Evolutionary conservation across 2,113 vertebrate species (phyloP), one percentile per base, ranked within the genome.

Genomic region (Ornithorhynchus anatinus): DNA sequence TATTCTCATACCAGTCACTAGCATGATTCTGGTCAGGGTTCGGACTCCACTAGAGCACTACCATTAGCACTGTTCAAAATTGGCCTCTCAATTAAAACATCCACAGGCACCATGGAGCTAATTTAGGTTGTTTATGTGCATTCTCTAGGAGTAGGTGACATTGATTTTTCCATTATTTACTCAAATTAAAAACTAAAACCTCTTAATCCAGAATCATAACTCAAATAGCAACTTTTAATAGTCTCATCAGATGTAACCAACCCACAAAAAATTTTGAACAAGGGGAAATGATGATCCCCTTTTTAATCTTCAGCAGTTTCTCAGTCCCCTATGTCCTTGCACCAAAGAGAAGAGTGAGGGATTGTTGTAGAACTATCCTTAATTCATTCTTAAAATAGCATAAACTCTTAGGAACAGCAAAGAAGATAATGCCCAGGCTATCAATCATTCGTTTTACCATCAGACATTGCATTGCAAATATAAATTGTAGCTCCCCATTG

Each of bases 41-140:
- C 35, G 23, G 19, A 69, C 72, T 59, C 10, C 68, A 16, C 20
- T 20, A 27, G 6, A 19, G 17, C 3, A 1, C 4, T 66, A 20
- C 11, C 51, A 29, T 31, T 74, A 23, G 50, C 36, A 48, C 38
- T n/a, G n/a, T n/a, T 54, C 33, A 75, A 75, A 72, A 69, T 43
- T 16, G 72, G 23, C 39, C 43, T 50, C n/a, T 63, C 25, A 3
- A 53, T 36, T 60, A 70, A 68, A 51, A 70, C 32, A 50, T 5
- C 22, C 23, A 63, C 8, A 36, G 36, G 32, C 19, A 36, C 65
- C 25, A 51, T 3, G 36, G 42, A 68, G 44, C 27, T 50, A 57
- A 67, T 42, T 69, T 71, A 48, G 59, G 33, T 35, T 36, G n/a
- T 74, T 69, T 59, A 67, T 70, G 70, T 83, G 63, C 40, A 37